A percentile compares a stretch with the other conserved stretches of the same genome.
Conservation (phyloP, 2,113 vertebrate genomes). For the Perognathus longimembris region DNA sequence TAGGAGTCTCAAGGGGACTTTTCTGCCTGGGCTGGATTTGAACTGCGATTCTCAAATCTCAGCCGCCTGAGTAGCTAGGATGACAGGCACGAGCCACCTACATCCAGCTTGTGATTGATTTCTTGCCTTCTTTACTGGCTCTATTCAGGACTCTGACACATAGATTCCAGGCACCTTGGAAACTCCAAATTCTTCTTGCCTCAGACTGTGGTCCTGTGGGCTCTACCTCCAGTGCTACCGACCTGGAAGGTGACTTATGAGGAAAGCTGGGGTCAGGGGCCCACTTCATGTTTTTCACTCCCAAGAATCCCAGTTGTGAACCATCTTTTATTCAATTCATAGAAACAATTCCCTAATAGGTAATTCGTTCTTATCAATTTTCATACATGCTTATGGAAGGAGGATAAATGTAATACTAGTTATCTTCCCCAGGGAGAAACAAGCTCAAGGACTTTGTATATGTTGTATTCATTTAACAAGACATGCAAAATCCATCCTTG, state of each 20-base stretch:
- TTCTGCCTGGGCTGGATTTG: too few species aligned
- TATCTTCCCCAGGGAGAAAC: not conserved
- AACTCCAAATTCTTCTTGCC: not conserved
- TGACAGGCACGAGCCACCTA: too few species aligned
- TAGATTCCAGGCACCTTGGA: not conserved
- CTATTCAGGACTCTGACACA: not conserved
- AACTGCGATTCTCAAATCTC: too few species aligned
- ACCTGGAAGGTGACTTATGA: not conserved
- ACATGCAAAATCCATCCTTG: not conserved
- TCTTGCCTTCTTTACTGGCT: not conserved
- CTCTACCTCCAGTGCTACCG: not conserved
- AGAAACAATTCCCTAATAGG: not conserved
- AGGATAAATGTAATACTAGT: not conserved
- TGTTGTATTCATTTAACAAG: not conserved
- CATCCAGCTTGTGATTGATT: too few species aligned
- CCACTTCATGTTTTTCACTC: not conserved
- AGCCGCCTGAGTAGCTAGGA: too few species aligned
- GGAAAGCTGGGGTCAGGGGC: not conserved
- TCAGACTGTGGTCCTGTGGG: not conserved
- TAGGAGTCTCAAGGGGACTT: too few species aligned
- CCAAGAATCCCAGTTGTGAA: not conserved
- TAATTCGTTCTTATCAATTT: not conserved
- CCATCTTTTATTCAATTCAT: not conserved
- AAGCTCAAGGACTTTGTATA: not conserved
- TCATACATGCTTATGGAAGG: not conserved